Evolutionary conservation across 1,140 invertebrate species (phyloP).

Genomic region (Habropoda laboriosa): DNA sequence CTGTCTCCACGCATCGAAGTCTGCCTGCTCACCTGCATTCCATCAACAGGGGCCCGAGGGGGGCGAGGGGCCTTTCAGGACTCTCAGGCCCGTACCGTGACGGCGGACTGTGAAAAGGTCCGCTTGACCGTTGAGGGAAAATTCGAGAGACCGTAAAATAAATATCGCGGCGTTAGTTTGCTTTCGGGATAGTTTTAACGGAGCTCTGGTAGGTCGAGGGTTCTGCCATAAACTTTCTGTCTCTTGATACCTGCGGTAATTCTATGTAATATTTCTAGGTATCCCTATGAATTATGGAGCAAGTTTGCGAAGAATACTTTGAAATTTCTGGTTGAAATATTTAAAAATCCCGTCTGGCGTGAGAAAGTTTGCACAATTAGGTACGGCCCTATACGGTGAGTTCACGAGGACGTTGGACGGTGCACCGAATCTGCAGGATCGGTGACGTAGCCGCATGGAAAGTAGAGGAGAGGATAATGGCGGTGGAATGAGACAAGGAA

Average conservation of each 20-base stretch:
- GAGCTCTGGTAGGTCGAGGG: no score
- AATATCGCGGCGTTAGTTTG: no score
- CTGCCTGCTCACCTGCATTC: slow-evolving; percentile 81
- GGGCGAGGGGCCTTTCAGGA: slow-evolving; percentile 58
- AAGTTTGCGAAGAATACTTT: no score
- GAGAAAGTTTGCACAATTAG: no score
- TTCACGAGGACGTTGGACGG: slow-evolving; percentile 31
- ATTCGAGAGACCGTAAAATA: no score
- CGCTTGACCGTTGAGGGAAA: no score
- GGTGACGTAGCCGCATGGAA: slow-evolving; percentile 38
- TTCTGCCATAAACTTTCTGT: no score
- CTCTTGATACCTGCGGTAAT: no score
- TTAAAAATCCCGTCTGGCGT: not conserved
- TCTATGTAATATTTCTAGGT: no score
- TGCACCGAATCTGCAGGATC: slow-evolving; percentile 44
- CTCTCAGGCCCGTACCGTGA: slow-evolving; percentile 59
- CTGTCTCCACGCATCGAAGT: slow-evolving; percentile 81
- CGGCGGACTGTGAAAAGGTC: not conserved
- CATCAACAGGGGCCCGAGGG: slow-evolving; percentile 68
- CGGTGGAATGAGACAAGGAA: not conserved
- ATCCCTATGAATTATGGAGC: no score
- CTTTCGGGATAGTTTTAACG: no score
- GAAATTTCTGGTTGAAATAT: fast-evolving
- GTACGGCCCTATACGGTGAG: not conserved
- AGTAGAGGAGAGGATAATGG: slow-evolving; percentile 4